Evolutionary conservation across 2,113 vertebrate genomes (phyloP).

Genomic region (Hassar affinis): DNA sequence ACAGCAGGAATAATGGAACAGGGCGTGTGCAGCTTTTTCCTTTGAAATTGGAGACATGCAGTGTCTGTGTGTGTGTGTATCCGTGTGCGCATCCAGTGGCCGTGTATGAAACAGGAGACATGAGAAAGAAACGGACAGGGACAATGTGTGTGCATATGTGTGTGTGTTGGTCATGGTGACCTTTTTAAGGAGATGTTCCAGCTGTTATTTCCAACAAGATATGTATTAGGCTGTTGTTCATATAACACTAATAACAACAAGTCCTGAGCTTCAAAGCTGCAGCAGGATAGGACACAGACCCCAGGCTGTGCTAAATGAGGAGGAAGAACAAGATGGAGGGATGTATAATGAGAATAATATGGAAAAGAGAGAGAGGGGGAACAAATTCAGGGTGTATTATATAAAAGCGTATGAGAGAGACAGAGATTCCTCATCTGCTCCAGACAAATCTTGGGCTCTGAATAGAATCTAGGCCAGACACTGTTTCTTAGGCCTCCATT

Average conservation of each 20-base stretch:
- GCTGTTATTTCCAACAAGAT: slow-evolving; percentile 25
- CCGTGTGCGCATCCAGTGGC: background rate
- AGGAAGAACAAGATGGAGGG: background rate
- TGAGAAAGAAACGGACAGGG: background rate
- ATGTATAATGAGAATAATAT: slow-evolving; percentile 40
- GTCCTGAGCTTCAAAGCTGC: slow-evolving; percentile 9
- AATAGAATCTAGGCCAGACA: slow-evolving; percentile 58
- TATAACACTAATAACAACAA: background rate
- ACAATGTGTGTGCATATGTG: background rate
- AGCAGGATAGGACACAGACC: slow-evolving; percentile 16
- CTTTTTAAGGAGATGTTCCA: background rate
- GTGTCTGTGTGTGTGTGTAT: background rate
- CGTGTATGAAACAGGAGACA: background rate
- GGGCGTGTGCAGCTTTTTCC: background rate
- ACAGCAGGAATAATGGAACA: background rate
- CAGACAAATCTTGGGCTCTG: slow-evolving; percentile 37
- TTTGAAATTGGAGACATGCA: slow-evolving; percentile 1
- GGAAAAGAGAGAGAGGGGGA: slow-evolving; percentile 22
- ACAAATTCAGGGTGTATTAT: background rate
- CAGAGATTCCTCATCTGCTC: slow-evolving; percentile 35
- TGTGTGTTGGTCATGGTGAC: background rate
- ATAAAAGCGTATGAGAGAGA: background rate
- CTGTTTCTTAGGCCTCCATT: slow-evolving; percentile 34
- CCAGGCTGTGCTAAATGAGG: slow-evolving; percentile 22
- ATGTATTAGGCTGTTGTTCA: background rate